Evolutionary conservation across 1,140 invertebrate species (phyloP), one percentile per base, ranked within the genome.

Genomic region (Calycopis cecrops): DNA sequence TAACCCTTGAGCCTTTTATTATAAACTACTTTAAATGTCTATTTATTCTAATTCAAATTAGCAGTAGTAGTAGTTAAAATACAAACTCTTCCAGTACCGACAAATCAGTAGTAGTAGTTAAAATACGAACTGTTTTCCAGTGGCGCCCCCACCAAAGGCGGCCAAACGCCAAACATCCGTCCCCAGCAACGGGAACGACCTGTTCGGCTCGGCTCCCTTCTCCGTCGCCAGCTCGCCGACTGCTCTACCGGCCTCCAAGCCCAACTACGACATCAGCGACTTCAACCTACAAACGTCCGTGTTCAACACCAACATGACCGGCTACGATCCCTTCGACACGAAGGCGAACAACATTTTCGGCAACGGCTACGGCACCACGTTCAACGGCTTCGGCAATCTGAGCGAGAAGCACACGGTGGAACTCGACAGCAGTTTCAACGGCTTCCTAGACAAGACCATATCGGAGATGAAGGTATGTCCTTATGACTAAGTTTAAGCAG

Each of bases 121-220:
- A n/a, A n/a, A n/a, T n/a, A n/a, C n/a, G n/a, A n/a, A n/a, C 49
- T 60, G 63, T 52, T 10, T 64, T 89, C 4, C 74, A 95, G 93
- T 95, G 89, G 93, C 94, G 9, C 94, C 94, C 62, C 94, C 94
- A 60, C 93, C 93, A 57, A 94, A 94, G 81, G 90, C 92, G 9
- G 91, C 91, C 4, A 90, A 90, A 77, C 89, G 92, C 55, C 91
- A 91, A 52, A 89, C 47, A 87, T 90, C 52, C 11, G 38, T 9
- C 54, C 84, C 89, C 82, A 60, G 89, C 84, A 88, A 90, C 85
- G 69, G 83, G 55, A 85, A 63, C 60, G 92, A 93, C 73, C 75
- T 93, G 9, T 93, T 93, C 80, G 92, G 92, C n/a, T 91, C 91
- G 0, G 84, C 90, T 48, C 92, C 92, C 8, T 93, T 93, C 72